phyloP scores from a whole-genome alignment of 2,113 vertebrate genomes.

The Eulemur macaco region DNA sequence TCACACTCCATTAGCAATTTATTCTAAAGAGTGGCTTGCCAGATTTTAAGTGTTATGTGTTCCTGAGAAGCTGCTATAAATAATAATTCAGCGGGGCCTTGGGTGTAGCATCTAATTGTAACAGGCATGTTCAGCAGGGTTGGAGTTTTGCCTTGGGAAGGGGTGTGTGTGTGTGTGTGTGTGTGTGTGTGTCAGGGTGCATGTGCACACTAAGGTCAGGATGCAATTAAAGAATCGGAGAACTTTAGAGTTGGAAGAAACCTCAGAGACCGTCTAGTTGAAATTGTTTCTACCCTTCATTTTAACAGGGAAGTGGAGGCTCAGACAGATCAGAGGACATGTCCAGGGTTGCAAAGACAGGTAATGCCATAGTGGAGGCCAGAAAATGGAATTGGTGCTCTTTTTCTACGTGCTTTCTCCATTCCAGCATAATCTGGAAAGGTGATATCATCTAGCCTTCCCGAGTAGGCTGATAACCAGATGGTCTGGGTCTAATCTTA shows the following conservation, averaged over 20 bases:
- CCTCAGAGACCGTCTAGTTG: neutral
- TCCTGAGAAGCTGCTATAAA: conserved; percentile 44
- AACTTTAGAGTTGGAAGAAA: neutral
- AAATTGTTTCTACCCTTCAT: conserved; percentile 11
- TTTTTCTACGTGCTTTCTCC: neutral
- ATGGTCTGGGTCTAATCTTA: neutral
- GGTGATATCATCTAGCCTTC: neutral
- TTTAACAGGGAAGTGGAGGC: neutral
- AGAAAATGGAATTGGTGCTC: neutral
- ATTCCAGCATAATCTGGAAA: neutral
- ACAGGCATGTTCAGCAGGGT: neutral
- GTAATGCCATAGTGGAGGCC: neutral
- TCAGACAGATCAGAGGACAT: neutral
- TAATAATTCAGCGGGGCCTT: neutral
- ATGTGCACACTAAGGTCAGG: neutral
- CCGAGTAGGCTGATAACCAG: neutral
- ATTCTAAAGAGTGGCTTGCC: conserved; percentile 4
- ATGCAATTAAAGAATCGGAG: conserved; percentile 19
- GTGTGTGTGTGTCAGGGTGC: neutral
- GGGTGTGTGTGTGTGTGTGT: neutral
- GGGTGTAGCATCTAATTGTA: neutral
- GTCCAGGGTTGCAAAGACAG: neutral
- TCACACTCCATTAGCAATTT: neutral
- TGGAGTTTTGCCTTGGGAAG: neutral
- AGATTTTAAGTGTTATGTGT: conserved; percentile 6